Evolutionary conservation across 1,140 invertebrate genomes (phyloP).

Genomic region (Lordiphosa mommai): DNA sequence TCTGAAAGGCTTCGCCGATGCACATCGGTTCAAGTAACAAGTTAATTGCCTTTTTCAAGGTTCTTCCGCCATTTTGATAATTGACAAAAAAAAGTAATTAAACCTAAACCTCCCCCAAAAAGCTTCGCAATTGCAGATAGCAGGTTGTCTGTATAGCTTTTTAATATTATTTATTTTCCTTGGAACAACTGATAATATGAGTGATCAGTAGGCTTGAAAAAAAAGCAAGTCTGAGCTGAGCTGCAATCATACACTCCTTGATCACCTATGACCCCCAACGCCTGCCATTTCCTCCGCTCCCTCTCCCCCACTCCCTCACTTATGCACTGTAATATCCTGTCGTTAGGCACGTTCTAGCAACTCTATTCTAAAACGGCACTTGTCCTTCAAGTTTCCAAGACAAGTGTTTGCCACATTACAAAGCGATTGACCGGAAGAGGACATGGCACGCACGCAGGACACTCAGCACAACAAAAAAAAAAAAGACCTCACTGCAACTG

Average conservation of each 20-base stretch:
- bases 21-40: too few relatives aligned
- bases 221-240: constrained; percentile 9
- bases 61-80: too few relatives aligned
- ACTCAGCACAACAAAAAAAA: constrained; percentile 31
- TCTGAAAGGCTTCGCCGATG: too few relatives aligned
- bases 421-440: constrained; percentile 43
- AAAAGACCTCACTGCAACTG: constrained; percentile 10
- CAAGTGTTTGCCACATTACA: constrained; percentile 38
- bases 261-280: constrained; percentile 7
- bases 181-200: too few relatives aligned
- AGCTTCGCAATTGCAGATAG: too few relatives aligned
- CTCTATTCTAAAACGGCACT: constrained; percentile 40
- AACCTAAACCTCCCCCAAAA: too few relatives aligned
- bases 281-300: not conserved
- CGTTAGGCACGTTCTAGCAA: constrained; percentile 41
- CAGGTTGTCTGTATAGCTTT: too few relatives aligned
- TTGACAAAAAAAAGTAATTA: too few relatives aligned
- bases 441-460: constrained; percentile 50
- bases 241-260: constrained; percentile 23
- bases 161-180: too few relatives aligned
- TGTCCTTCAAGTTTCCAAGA: constrained; percentile 14
- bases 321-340: constrained; percentile 55
- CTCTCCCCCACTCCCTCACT: constrained; percentile 27
- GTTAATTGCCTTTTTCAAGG: too few relatives aligned
- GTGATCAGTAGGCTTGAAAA: too few relatives aligned